A percentile compares a stretch with the other conserved stretches of the same genome.
These are phyloP conservation scores for Sardinella longiceps DNA, from an alignment of 2,797 vertebrate species.

Conservation along the genomic window DNA sequence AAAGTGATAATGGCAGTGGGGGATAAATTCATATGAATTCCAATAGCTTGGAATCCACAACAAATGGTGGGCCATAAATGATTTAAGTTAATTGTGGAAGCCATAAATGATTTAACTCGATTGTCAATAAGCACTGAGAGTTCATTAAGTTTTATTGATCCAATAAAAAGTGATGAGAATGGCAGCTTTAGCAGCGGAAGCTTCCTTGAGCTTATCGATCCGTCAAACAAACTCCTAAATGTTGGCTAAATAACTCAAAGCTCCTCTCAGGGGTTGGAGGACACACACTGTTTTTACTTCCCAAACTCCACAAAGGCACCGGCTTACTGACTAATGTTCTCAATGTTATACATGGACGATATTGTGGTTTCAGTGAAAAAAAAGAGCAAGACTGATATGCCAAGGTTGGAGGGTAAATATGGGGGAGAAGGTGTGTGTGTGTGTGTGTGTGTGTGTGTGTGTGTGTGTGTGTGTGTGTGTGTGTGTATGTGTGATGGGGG, in stretches of 20 bases:
- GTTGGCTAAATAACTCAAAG: conserved; percentile 23
- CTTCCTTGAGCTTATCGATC: background rate
- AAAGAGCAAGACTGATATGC: background rate
- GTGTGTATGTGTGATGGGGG: background rate
- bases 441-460: background rate
- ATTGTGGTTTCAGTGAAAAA: conserved; percentile 20
- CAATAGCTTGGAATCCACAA: background rate
- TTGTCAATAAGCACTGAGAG: conserved; percentile 22
- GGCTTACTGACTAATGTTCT: conserved; percentile 11
- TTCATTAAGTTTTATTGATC: conserved; percentile 24
- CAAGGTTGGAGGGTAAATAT: background rate
- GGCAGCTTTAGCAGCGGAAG: conserved; percentile 1
- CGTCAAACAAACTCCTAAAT: background rate
- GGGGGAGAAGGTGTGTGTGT: background rate
- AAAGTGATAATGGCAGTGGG: background rate
- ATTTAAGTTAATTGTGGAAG: conserved; percentile 3
- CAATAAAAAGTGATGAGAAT: conserved; percentile 22
- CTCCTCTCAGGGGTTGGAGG: background rate
- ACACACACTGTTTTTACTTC: background rate
- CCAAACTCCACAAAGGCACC: no score
- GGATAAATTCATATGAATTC: conserved; percentile 5
- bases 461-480: conserved; percentile 10
- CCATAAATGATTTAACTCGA: conserved; percentile 26
- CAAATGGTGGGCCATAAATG: conserved; percentile 10
- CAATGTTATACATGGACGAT: background rate